A percentile compares a stretch with the other conserved stretches of the same genome.
Conservation (phyloP, 2,888 invertebrate species). For the Epirrhoe tristata region DNA sequence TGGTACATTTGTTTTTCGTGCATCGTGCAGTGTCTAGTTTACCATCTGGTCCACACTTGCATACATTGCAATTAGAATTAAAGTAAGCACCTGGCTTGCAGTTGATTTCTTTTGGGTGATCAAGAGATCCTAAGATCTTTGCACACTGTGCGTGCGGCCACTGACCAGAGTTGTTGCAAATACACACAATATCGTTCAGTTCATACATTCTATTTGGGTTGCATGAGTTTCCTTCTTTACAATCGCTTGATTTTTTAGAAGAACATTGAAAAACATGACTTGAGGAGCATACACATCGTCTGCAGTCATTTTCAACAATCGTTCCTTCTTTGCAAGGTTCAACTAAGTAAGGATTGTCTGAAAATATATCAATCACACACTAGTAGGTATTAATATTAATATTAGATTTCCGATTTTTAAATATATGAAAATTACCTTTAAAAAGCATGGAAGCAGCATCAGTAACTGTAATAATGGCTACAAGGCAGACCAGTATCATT, state of each 20-base stretch:
- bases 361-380: slow-evolving; percentile 28
- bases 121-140: slow-evolving; percentile 48
- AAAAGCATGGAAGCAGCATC: slow-evolving; percentile 19
- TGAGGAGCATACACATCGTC: slow-evolving; percentile 51
- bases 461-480: slow-evolving; percentile 3
- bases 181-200: slow-evolving; percentile 54
- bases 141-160: slow-evolving; percentile 64
- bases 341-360: slow-evolving; percentile 43
- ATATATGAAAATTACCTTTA: slow-evolving; percentile 16
- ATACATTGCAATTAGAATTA: slow-evolving; percentile 65
- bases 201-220: slow-evolving; percentile 57
- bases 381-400: no score
- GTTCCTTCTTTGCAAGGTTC: slow-evolving; percentile 52
- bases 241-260: slow-evolving; percentile 39
- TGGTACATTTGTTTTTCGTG: slow-evolving; percentile 62
- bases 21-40: slow-evolving; percentile 57
- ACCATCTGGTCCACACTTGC: slow-evolving; percentile 61
- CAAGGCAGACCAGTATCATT: slow-evolving; percentile 16
- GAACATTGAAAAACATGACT: slow-evolving; percentile 50
- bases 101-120: slow-evolving; percentile 13
- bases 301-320: slow-evolving; percentile 52
- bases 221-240: slow-evolving; percentile 45
- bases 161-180: slow-evolving; percentile 58
- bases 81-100: slow-evolving; percentile 63
- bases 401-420: no score